phyloP scores from a whole-genome alignment of 2,113 vertebrate genomes.

The Choloepus hoffmanni region DNA sequence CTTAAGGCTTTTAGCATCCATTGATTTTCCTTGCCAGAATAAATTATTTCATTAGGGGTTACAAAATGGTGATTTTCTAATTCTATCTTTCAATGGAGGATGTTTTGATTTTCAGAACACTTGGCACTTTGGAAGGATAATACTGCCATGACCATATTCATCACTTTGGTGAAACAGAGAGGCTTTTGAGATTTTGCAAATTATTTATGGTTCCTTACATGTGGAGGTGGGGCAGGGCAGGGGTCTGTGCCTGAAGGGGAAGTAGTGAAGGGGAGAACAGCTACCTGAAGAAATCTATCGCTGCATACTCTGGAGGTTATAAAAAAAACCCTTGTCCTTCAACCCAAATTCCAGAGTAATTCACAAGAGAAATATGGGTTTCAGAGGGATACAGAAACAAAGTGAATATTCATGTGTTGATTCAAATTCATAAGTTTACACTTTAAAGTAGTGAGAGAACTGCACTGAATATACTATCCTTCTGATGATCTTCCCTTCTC shows the following conservation, averaged over 20 bases:
- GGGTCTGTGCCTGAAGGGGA: neutral
- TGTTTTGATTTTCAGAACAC: neutral
- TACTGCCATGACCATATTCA: neutral
- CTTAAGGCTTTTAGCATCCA: neutral
- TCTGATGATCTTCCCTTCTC: neutral
- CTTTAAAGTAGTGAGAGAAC: neutral
- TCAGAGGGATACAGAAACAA: neutral
- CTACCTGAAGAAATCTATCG: neutral
- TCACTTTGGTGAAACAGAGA: neutral
- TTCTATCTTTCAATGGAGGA: neutral
- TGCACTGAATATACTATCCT: neutral
- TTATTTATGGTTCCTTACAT: neutral
- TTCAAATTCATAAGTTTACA: neutral
- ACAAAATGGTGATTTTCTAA: neutral
- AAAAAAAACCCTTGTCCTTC: neutral
- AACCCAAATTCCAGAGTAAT: neutral
- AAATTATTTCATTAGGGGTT: neutral
- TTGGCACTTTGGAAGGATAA: neutral
- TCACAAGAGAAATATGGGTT: neutral
- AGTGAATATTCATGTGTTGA: neutral
- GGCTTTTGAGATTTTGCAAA: neutral
- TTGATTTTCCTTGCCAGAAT: neutral
- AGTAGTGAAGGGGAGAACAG: neutral
- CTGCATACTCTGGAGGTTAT: neutral
- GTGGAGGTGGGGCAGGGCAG: neutral